Evolutionary conservation across 2,888 invertebrate species (phyloP).

Genomic region (Pasiphila rectangulata): DNA sequence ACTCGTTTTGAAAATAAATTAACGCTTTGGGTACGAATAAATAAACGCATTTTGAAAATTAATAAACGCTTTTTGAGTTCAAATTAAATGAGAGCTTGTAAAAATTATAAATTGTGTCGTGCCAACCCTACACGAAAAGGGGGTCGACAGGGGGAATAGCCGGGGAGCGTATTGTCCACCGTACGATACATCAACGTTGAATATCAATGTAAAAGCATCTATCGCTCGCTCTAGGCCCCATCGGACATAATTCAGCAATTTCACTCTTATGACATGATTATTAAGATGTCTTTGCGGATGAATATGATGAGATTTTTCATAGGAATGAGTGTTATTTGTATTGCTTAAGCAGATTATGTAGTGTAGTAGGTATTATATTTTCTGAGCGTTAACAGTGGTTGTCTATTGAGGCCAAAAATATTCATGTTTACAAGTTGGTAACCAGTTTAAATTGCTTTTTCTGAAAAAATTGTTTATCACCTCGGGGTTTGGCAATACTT

Average conservation of each 20-base stretch:
- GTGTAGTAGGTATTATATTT: background rate
- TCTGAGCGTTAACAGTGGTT: background rate
- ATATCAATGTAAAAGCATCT: slow-evolving; percentile 68
- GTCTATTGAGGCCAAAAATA: background rate
- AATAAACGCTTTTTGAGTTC: no score
- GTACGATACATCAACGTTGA: slow-evolving; percentile 68
- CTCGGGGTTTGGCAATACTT: no score
- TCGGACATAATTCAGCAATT: slow-evolving; percentile 63
- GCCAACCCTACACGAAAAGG: slow-evolving; percentile 47
- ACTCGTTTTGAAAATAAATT: no score
- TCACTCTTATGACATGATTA: slow-evolving; percentile 60
- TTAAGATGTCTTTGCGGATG: slow-evolving; percentile 40
- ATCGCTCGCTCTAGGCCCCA: slow-evolving; percentile 54
- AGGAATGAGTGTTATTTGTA: slow-evolving; percentile 23
- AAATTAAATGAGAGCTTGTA: no score
- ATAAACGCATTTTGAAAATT: no score
- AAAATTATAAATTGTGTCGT: no score
- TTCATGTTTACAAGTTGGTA: no score
- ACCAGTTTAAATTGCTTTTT: no score
- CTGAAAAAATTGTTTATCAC: no score
- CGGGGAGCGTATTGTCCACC: slow-evolving; percentile 60
- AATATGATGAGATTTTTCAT: slow-evolving; percentile 33
- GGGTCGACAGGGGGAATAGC: slow-evolving; percentile 42
- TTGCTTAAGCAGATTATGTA: slow-evolving; percentile 17
- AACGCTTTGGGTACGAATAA: no score